Base-by-base conservation (phyloP, 2,797 vertebrate species). In the Acestrorhynchus altus region DNA sequence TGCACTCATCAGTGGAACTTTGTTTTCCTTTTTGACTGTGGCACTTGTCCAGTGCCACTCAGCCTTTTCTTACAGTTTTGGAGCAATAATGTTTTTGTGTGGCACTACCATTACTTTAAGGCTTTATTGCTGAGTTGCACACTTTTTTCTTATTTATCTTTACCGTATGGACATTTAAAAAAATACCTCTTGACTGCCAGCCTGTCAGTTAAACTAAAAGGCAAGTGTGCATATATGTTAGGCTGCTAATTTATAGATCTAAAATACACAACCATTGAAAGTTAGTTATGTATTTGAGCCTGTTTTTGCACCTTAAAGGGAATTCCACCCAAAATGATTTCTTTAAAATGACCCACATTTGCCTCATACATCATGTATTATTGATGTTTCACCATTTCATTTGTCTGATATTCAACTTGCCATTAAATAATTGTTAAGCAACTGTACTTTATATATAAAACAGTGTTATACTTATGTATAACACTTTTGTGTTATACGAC, bases 111-210 rank as follows among this genome's bases (percentile, higher is more conserved):
- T 83, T 82, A 61, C 51, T 76, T 82, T 84, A 78, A 73, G 68
- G 68, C 51, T 81, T 42, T 82, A 81, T 86, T 79, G 77, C 86
- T 65, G 72, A 71, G 80, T 79, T 86, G 89, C 89, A 90, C 89
- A 90, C 81, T 89, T 74, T 85, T 65, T 80, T 88, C 59, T 81
- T 69, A 68, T 54, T 46, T 49, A 65, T n/a, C 52, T 70, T 57
- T 63, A 61, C 40, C 16, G 42, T 74, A 39, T 77, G 15, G 76
- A 79, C 47, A 64, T 52, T 90, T 90, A 83, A 87, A 92, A 57
- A 88, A 87, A 92, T 93, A 92, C 92, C 92, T 94, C 93, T 92
- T 71, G 54, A 42, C 83, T 90, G 84, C 88, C 88, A 85, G 83
- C 91, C 92, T 91, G 90, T 91, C 90, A 86, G 87, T 87, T 87